Base-by-base conservation (phyloP, 30 jellyfish, hydroid and myxozoan species). In the Phacellophora camtschatica region DNA sequence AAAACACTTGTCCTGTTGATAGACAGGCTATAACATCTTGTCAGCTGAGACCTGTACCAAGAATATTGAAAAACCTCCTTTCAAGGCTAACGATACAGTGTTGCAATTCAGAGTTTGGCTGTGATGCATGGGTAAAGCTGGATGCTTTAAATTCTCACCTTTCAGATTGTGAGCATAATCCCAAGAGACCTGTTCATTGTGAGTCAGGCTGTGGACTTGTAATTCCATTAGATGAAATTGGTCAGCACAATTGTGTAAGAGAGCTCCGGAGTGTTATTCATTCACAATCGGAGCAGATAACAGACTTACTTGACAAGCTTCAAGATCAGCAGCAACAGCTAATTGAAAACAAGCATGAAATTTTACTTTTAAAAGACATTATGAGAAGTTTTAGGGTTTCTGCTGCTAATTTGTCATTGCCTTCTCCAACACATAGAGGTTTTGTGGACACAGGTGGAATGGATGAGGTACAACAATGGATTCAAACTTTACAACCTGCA, bases 381-480 rank as follows among this genome's bases (percentile, higher is more conserved):
- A 85, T 93, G 95, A 68, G 97, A 48, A 83, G 99, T 64, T 93
- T 93, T 68, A 50, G 96, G 20, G 85, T 93, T 37, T 86, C 99
- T 22, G 96, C 99, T 2, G 84, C 92, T 5, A 90, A 82, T 35
- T 71, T 93, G 58, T 25, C 97, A 1, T 29, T 86, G 5, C 94
- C 87, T 9, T 84, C 90, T 11, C 96, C 99, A 30, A 35, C 84
- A 12, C 82, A 88, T 22, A 76, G 98, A 30, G 65, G 89, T 58
- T 85, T 85, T 69, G 74, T 88, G 5, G 99, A 93, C 68, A 76
- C 90, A 1, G 91, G 91, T 2, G 86, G 89, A 39, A 78, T 94
- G 2, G 99, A 93, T 82, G 99, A 93, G 73, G 99, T 93, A 24
- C 95, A 72, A 64, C 99, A 87, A 46, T 93, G 99, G 99, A 72